Conservation (phyloP, 2,888 invertebrate species). For the Lochmaea crataegi region DNA sequence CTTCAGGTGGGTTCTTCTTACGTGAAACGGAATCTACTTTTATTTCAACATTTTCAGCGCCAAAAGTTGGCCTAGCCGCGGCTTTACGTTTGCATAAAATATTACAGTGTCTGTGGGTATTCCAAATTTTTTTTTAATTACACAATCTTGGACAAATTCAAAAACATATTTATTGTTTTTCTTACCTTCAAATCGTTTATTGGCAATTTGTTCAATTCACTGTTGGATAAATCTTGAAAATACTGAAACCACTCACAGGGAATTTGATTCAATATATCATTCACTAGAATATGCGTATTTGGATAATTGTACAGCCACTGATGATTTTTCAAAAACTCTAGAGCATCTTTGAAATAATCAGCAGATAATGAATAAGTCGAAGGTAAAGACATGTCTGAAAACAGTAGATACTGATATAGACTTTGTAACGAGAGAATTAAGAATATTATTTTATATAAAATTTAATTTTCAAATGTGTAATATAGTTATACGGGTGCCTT, state of each 20-base stretch:
- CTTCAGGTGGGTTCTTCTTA: no score
- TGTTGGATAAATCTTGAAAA: constrained; percentile 62
- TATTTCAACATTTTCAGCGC: no score
- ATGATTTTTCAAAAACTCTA: constrained; percentile 70
- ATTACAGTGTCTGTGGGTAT: no score
- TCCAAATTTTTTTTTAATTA: no score
- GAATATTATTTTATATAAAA: no score
- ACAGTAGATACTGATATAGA: constrained; percentile 24
- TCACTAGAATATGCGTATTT: constrained; percentile 74
- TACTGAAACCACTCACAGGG: constrained; percentile 67
- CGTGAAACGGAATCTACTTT: no score
- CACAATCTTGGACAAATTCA: neutral
- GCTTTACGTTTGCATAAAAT: no score
- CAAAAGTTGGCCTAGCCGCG: no score
- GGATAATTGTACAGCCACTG: constrained; percentile 74
- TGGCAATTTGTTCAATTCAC: constrained; percentile 67
- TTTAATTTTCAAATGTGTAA: no score
- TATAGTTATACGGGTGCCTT: no score
- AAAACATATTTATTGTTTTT: neutral
- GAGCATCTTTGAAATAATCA: constrained; percentile 70
- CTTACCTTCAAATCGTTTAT: constrained; percentile 50
- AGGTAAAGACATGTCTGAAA: constrained; percentile 61
- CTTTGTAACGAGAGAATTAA: neutral
- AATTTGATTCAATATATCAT: constrained; percentile 69
- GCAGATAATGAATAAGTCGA: constrained; percentile 46